These are phyloP conservation scores for Torymus texanus DNA, from an alignment of 2,888 invertebrate genomes.

Conservation along the genomic window DNA sequence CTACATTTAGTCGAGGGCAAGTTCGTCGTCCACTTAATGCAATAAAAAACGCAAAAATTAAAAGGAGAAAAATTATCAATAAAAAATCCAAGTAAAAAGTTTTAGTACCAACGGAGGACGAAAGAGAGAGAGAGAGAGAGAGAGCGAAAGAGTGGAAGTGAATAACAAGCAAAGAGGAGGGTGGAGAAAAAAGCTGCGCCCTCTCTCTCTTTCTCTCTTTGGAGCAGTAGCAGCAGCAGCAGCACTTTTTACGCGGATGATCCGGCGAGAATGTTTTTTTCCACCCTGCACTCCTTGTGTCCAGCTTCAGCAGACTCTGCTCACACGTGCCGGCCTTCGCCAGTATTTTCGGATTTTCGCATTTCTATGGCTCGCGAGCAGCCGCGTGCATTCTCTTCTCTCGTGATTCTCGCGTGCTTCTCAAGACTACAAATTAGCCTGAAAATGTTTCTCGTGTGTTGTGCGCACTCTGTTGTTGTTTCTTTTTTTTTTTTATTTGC, in stretches of 20 bases:
- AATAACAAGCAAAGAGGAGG: neutral
- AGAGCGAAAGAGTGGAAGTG: neutral
- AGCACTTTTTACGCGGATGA: constrained; percentile 32
- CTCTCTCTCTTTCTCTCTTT: neutral
- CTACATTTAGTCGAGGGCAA: too few species aligned
- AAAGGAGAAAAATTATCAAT: constrained; percentile 9
- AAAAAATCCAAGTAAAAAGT: neutral
- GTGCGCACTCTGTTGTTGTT: neutral
- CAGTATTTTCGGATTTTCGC: constrained; percentile 31
- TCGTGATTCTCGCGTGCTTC: constrained; percentile 27
- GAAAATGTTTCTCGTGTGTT: constrained; percentile 28
- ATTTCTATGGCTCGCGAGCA: constrained; percentile 5
- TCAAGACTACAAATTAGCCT: constrained; percentile 35
- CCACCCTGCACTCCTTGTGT: neutral
- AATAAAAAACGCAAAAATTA: neutral
- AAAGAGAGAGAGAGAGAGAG: constrained; percentile 9
- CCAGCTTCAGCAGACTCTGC: neutral
- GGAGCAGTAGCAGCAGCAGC: too few species aligned
- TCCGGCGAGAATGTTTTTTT: constrained; percentile 27
- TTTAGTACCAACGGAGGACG: neutral
- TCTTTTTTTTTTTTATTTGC: neutral
- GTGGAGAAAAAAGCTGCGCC: neutral
- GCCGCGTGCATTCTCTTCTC: neutral
- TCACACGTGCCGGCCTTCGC: neutral
- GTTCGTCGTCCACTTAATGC: too few species aligned